Evolutionary conservation across 2,888 invertebrate species (phyloP), one percentile per base, ranked within the genome.

Genomic region (Zeuzera pyrina): DNA sequence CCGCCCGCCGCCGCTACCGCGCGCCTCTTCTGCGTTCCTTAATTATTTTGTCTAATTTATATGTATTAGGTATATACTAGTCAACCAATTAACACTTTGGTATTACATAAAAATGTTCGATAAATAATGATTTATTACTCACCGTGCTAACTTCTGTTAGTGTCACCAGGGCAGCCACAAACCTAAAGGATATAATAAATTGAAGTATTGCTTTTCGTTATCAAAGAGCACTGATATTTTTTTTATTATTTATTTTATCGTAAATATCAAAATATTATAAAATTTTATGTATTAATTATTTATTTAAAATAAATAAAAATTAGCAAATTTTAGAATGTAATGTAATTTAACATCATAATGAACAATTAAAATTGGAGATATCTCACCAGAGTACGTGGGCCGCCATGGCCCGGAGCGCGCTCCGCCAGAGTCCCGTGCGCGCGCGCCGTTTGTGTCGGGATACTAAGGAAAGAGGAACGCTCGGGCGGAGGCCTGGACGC

Each of bases 381-480:
- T 51, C 72, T 79, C 69, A 81, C 81, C 78, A 77, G 54, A 79
- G 64, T 71, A 76, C 71, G 71, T 69, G 70, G 67, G 67, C 68
- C 67, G 78, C 78, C 81, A 83, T 83, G 71, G 76, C 73, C 70
- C 77, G 64, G 58, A 62, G 71, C 78, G 79, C 79, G 77, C 73
- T 63, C 72, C 78, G 79, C 76, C 52, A 57, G 59, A 59, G 54
- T 81, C 77, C 78, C 74, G 81, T 78, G 79, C 81, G 81, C 81
- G 79, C 81, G 77, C 78, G 78, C 77, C 60, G 81, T 76, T 65
- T 60, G 63, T 69, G 71, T 68, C 78, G 79, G 81, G 83, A 81
- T 71, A 81, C 79, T 79, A 77, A 71, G 77, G 76, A 71, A 61
- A 54, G 72, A 64, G 68, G 71, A 69, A 71, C 48, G 66, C 48